Evolutionary conservation across 2,888 invertebrate species (phyloP), one percentile per base, ranked within the genome.

Genomic region (Polyommatus icarus): DNA sequence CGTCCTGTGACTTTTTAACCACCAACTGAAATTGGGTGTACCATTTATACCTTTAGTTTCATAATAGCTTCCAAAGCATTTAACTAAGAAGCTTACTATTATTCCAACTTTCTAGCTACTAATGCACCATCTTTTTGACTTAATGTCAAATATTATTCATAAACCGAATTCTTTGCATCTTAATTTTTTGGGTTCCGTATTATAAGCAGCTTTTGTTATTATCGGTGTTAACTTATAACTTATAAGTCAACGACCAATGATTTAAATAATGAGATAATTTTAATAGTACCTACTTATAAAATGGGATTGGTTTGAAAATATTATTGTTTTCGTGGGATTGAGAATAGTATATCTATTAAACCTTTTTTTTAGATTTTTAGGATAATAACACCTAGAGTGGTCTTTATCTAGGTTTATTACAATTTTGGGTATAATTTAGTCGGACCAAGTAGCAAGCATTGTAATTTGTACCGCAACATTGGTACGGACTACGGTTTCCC

Each of bases 1-100:
- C 6, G 29, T 67, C 67, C 67, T 67, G 67, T 67, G 10, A 61
- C 61, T 61, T 61, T n/a, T 59, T 59, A 54, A 54, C 46, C 10
- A 12, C 46, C 46, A 10, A 59, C 57, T 59, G 8, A 20, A 61
- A 20, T 24, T 18, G 18, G 54, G 18, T 54, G 18, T 18, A 18
- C 50, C 3, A 32, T 32, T n/a, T n/a, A n/a, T n/a, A n/a, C n/a
- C 12, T 54, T 54, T 5, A 54, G 54, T 18, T 36, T 36, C 36
- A 36, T 1, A 46, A 46, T 46, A 46, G 46, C 46, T 46, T 1
- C 8, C 1, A 10, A 10, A 12, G 46, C 46, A 12, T 50, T 24
- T 3, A 12, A 61, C 10, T 24, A 24, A 61, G 61, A 24, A 24
- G 61, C 61, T 61, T 61, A 24, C 3, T 4, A 4, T 20, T 20